These are phyloP conservation scores for Crenuchus spilurus DNA, from an alignment of 2,797 vertebrate species.

Conservation along the genomic window DNA sequence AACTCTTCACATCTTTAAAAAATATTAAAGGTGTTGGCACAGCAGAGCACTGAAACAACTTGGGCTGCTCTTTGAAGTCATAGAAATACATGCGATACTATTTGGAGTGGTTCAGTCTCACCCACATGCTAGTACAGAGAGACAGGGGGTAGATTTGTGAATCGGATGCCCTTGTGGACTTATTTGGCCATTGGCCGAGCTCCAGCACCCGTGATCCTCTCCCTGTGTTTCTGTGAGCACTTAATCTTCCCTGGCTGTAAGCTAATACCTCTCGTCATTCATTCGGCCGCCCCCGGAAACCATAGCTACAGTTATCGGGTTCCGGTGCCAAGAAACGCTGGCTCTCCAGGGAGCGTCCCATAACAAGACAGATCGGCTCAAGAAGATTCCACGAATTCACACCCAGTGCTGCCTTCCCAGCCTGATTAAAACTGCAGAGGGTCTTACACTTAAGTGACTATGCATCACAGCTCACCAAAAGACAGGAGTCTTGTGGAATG, in stretches of 20 bases:
- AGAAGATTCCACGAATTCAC: too few relatives aligned
- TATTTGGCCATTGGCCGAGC: conserved; percentile 74
- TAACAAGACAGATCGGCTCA: not conserved
- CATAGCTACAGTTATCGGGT: conserved; percentile 50
- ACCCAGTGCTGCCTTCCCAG: too few relatives aligned
- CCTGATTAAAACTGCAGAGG: too few relatives aligned
- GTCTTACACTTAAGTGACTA: too few relatives aligned
- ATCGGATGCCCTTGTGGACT: conserved; percentile 73
- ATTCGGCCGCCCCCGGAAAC: conserved; percentile 14
- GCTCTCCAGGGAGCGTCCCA: not conserved
- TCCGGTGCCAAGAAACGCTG: conserved; percentile 35
- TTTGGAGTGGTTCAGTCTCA: not conserved
- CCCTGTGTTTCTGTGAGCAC: conserved; percentile 56
- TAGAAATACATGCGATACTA: not conserved
- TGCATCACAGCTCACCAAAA: too few relatives aligned
- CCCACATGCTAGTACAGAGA: too few relatives aligned
- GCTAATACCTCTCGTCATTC: conserved; percentile 60
- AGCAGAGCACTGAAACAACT: not conserved
- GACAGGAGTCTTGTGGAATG: too few relatives aligned
- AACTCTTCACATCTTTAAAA: too few relatives aligned
- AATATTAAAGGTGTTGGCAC: not conserved
- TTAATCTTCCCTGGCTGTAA: conserved; percentile 70
- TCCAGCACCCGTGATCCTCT: conserved; percentile 67
- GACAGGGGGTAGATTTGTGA: conserved; percentile 59
- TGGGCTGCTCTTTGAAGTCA: not conserved